Evolutionary conservation across 2,113 vertebrate genomes (phyloP).

Genomic region (Megaceryle maxima): DNA sequence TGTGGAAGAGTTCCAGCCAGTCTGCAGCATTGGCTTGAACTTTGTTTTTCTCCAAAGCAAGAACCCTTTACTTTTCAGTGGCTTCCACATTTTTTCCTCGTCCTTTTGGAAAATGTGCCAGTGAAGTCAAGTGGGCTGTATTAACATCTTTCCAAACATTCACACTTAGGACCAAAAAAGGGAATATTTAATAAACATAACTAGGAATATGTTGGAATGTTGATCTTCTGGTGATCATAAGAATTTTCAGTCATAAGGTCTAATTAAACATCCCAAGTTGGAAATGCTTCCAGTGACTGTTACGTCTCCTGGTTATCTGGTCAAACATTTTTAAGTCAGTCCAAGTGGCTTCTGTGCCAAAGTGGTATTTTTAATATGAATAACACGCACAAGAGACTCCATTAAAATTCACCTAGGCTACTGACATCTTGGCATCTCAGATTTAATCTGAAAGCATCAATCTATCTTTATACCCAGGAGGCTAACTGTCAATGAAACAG

Average conservation of each 20-base stretch:
- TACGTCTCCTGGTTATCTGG: background rate
- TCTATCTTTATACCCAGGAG: background rate
- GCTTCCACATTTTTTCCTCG: constrained; percentile 50
- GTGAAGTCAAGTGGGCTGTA: constrained; percentile 44
- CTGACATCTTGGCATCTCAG: background rate
- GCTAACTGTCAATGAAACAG: background rate
- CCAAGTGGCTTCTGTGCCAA: background rate
- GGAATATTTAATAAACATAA: constrained; percentile 51
- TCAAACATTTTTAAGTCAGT: background rate
- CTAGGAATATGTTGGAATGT: constrained; percentile 46
- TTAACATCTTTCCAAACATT: constrained; percentile 45
- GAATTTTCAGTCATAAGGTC: constrained; percentile 45
- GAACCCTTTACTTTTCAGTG: constrained; percentile 47
- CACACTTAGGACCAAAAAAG: constrained; percentile 58
- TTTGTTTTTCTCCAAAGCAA: constrained; percentile 53
- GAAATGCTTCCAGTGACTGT: constrained; percentile 3
- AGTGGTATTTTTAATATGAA: background rate
- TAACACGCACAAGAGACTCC: background rate
- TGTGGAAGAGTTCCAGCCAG: constrained; percentile 36
- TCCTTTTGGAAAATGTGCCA: constrained; percentile 40
- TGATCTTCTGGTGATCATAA: constrained; percentile 6
- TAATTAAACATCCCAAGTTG: constrained; percentile 24
- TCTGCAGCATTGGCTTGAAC: constrained; percentile 28
- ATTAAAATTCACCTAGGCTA: background rate
- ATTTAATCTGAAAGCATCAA: background rate